Conservation (phyloP, 2,113 vertebrate species). For the Sardina pilchardus region DNA sequence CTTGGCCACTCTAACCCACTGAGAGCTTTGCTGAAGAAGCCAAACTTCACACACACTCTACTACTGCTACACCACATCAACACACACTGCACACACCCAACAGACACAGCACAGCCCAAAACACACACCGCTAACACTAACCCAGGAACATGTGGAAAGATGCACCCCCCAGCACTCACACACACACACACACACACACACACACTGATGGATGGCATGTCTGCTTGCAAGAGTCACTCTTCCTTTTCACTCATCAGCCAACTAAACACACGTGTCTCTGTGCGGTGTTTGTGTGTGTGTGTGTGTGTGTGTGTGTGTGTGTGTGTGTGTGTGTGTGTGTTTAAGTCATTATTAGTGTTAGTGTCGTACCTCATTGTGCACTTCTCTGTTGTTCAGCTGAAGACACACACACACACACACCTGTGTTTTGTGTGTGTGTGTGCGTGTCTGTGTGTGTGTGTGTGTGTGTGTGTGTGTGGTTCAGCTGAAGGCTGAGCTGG, state of each 20-base stretch:
- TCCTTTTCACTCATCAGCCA: neutral
- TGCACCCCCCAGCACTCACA: neutral
- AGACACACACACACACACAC: no score
- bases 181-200: neutral
- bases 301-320: constrained; percentile 13
- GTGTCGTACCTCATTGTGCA: neutral
- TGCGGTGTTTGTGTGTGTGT: no score
- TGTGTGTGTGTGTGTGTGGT: no score
- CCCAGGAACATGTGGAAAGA: no score
- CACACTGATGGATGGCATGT: neutral
- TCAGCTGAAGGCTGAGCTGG: no score
- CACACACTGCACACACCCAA: neutral
- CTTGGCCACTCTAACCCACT: neutral
- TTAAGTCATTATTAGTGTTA: neutral
- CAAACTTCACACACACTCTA: neutral
- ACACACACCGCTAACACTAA: no score
- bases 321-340: neutral
- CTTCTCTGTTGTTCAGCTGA: neutral
- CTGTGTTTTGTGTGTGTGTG: no score
- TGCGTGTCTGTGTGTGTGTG: no score
- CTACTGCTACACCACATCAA: no score
- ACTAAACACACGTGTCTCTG: neutral
- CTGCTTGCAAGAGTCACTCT: neutral
- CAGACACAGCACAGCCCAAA: neutral
- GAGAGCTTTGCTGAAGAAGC: no score